A percentile compares a stretch with the other conserved stretches of the same genome.
These are phyloP conservation scores for Gila orcuttii DNA, from an alignment of 2,113 vertebrate species.

Conservation along the genomic window DNA sequence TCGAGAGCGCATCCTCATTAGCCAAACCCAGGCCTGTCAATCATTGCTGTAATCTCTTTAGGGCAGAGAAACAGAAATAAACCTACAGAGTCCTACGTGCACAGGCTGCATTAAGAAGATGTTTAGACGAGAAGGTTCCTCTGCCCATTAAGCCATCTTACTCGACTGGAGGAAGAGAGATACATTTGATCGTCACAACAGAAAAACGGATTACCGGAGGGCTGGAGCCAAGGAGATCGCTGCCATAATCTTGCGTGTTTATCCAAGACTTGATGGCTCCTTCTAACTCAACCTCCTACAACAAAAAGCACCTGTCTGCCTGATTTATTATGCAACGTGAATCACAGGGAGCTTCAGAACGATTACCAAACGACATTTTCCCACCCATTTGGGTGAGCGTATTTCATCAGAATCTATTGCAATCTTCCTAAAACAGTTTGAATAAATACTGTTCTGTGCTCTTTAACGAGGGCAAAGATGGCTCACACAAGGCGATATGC, in stretches of 20 bases:
- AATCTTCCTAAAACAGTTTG: constrained; percentile 5
- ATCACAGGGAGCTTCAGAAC: not conserved
- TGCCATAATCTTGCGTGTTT: constrained; percentile 49
- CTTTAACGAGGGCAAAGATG: not conserved
- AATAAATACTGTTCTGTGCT: not conserved
- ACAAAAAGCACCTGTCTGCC: constrained; percentile 25
- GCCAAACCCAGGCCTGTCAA: constrained; percentile 30
- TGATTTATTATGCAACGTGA: not conserved
- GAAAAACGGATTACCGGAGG: constrained; percentile 42
- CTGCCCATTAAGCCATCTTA: constrained; percentile 41
- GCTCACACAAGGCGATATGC: not conserved
- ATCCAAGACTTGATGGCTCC: constrained; percentile 25
- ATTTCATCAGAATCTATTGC: not conserved
- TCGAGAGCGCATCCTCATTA: constrained; percentile 23
- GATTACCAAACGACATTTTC: constrained; percentile 10
- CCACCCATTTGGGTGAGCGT: constrained; percentile 10
- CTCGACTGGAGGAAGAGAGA: constrained; percentile 22
- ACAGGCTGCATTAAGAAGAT: constrained; percentile 21
- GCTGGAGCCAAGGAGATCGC: constrained; percentile 40
- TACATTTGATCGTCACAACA: constrained; percentile 41
- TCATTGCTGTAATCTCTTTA: constrained; percentile 45
- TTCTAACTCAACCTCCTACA: constrained; percentile 24
- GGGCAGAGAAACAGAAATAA: constrained; percentile 28
- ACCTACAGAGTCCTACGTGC: constrained; percentile 36
- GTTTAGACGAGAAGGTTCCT: constrained; percentile 17